Evolutionary conservation across 2,888 invertebrate species (phyloP).

Genomic region (Isoperla grammatica): DNA sequence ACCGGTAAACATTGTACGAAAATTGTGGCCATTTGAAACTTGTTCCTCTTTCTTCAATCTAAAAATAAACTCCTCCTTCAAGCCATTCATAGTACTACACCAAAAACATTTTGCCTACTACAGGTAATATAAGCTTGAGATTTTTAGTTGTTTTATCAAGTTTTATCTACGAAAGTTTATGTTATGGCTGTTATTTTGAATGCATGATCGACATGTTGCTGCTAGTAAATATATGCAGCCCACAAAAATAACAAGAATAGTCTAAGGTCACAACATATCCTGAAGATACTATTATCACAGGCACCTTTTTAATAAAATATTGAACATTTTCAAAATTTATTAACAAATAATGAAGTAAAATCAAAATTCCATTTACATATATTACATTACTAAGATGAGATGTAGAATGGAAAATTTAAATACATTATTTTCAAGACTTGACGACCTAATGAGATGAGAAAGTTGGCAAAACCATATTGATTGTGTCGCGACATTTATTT

Average conservation of each 20-base stretch:
- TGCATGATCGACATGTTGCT: conserved; percentile 22
- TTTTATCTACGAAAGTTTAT: conserved; percentile 25
- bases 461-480: too few species aligned
- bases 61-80: conserved; percentile 32
- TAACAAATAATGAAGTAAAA: too few species aligned
- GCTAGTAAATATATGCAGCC: conserved; percentile 43
- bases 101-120: conserved; percentile 15
- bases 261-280: conserved; percentile 64
- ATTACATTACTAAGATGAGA: too few species aligned
- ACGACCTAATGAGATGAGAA: too few species aligned
- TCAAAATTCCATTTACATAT: too few species aligned
- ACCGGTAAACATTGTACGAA: too few species aligned
- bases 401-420: too few species aligned
- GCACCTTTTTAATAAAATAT: conserved; percentile 47
- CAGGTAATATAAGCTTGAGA: conserved; percentile 21
- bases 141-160: conserved; percentile 21
- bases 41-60: background rate
- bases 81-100: conserved; percentile 22
- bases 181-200: conserved; percentile 26
- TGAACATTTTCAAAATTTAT: background rate
- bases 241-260: conserved; percentile 35
- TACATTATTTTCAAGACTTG: too few species aligned
- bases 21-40: too few species aligned
- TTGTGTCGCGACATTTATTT: too few species aligned
- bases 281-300: conserved; percentile 66